Percentiles rank a stretch among this genome's conserved stretches.
These are phyloP conservation scores for Cepaea nemoralis DNA, from an alignment of 1,140 invertebrate species.

Conservation along the genomic window DNA sequence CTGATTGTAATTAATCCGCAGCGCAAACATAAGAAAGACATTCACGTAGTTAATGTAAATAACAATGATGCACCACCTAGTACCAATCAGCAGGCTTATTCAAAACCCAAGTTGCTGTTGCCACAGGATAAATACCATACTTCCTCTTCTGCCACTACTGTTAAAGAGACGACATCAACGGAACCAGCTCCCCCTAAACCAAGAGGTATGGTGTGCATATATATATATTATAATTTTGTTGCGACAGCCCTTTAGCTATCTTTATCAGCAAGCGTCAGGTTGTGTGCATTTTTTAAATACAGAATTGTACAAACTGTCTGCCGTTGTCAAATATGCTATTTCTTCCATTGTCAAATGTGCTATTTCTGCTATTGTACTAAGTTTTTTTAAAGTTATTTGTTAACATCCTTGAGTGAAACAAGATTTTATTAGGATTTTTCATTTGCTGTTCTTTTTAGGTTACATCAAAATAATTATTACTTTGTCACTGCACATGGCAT, in stretches of 20 bases:
- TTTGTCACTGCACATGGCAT: no score
- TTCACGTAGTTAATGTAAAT: neutral
- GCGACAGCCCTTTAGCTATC: no score
- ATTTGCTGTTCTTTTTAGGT: no score
- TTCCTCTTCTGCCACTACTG: neutral
- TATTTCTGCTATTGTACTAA: no score
- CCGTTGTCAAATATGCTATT: no score
- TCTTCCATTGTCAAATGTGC: no score
- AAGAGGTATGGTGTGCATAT: slow-evolving; percentile 18
- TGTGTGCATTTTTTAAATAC: no score
- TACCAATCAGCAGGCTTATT: neutral
- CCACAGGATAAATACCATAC: slow-evolving; percentile 54
- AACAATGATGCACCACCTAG: slow-evolving; percentile 7
- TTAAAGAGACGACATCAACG: neutral
- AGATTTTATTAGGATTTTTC: no score
- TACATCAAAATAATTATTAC: no score
- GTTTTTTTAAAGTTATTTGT: no score
- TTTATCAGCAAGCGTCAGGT: neutral
- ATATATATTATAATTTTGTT: neutral
- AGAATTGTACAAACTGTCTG: no score
- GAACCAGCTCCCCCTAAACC: slow-evolving; percentile 7
- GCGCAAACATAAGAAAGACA: neutral
- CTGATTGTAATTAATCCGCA: slow-evolving; percentile 33
- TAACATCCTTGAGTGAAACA: no score
- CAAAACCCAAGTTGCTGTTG: slow-evolving; percentile 45